Percentiles rank a stretch among this genome's conserved stretches.
Conservation (phyloP, 2,797 vertebrate genomes). For the Dermochelys coriacea region DNA sequence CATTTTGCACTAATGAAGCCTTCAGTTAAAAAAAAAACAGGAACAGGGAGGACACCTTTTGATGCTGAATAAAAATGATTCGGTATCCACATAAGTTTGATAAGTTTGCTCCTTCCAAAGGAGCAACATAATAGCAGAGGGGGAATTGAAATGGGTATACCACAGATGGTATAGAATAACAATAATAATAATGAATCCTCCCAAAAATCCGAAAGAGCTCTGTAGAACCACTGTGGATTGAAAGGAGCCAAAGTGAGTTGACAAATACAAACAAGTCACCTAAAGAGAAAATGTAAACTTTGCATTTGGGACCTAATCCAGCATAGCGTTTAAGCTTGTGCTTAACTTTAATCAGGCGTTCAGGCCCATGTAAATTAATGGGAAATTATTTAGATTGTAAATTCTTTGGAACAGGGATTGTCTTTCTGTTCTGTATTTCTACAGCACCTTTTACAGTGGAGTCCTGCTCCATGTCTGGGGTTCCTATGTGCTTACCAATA, state of each 20-base stretch:
- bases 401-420: neutral
- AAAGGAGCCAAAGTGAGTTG: neutral
- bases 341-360: neutral
- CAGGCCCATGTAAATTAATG: neutral
- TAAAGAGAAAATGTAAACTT: neutral
- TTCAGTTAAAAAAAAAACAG: slow-evolving; percentile 53
- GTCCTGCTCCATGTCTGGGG: neutral
- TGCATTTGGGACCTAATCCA: neutral
- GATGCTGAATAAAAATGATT: slow-evolving; percentile 67
- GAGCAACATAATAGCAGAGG: neutral
- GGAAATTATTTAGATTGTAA: neutral
- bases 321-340: neutral
- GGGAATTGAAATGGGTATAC: neutral
- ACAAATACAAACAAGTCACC: neutral
- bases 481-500: neutral
- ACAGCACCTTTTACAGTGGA: neutral
- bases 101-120: slow-evolving; percentile 39
- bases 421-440: neutral
- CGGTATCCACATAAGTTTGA: slow-evolving; percentile 65
- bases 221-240: neutral
- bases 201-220: neutral
- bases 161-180: neutral
- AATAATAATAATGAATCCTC: neutral
- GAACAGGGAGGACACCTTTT: slow-evolving; percentile 8
- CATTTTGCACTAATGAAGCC: slow-evolving; percentile 73